Conservation (phyloP, 2,797 vertebrate genomes). For the Arremon aurantiirostris region DNA sequence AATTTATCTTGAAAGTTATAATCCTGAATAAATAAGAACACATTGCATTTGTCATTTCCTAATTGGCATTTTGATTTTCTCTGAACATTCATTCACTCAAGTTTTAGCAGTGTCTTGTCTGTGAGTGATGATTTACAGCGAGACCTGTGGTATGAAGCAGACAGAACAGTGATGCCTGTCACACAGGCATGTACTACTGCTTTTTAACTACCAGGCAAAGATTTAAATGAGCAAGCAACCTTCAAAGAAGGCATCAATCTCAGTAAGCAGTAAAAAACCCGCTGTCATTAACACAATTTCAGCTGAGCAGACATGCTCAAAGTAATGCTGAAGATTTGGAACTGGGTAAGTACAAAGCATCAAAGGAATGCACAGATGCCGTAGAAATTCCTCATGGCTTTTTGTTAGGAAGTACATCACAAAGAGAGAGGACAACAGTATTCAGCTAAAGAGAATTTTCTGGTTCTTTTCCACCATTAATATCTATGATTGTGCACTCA, state of each 20-base stretch:
- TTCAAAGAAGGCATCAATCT: constrained; percentile 12
- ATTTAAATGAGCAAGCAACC: constrained; percentile 25
- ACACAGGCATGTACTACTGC: not conserved
- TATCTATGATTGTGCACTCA: not conserved
- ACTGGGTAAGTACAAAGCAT: not conserved
- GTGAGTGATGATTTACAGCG: not conserved
- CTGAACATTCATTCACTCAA: not conserved
- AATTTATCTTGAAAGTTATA: not conserved
- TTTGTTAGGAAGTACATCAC: not conserved
- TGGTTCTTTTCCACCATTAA: not conserved
- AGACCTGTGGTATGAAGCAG: rapidly evolving
- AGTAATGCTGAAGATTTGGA: not conserved
- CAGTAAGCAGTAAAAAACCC: not conserved
- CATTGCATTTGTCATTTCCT: not conserved
- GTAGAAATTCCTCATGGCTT: not conserved
- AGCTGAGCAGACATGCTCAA: not conserved
- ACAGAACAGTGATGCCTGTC: not conserved
- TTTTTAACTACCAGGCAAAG: constrained; percentile 22
- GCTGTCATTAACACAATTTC: not conserved
- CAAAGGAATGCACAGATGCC: not conserved
- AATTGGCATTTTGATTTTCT: constrained; percentile 6
- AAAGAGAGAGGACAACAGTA: not conserved
- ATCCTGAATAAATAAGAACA: not conserved
- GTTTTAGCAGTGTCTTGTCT: not conserved
- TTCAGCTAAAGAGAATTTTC: not conserved